Evolutionary conservation across 1,140 invertebrate genomes (phyloP), one percentile per base, ranked within the genome.

Genomic region (Catajapyx aquilonaris): DNA sequence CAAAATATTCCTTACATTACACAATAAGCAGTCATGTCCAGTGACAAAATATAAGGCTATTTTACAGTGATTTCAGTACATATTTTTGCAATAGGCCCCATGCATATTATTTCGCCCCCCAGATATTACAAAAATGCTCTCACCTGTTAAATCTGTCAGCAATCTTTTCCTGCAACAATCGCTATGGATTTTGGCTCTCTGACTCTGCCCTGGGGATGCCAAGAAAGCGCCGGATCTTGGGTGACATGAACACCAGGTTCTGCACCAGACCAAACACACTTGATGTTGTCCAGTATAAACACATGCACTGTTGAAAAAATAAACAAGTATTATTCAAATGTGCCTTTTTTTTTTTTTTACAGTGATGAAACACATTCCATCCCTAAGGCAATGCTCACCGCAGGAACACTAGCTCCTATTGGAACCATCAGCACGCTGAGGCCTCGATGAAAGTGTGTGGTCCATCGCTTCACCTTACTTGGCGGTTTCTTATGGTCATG

Each of bases 221-320:
- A 41, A 66, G 56, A 11, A 65, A 53, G 45, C 73, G 62, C 50
- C 69, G 68, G 9, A 84, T 45, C 43, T 60, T 62, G 20, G 80
- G 80, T 18, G 76, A 75, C 21, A 78, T 53, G 2, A 85, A 53
- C 2, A 71, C 33, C 22, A 85, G 46, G 57, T 77, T 81, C 54
- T 87, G 81, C 0, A 61, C 44, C 13, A 86, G 47, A 11, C 76
- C 76, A 57, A 66, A 74, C 1, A 60, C 48, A 56, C 76, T 81
- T 17, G 81, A 86, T 16, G 72, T 72, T 2, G 71, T 57, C 83
- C 83, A 88, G 54, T 85, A 88, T 15, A 81, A 57, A 35, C 64
- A 66, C 44, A 85, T 58, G 47, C 71, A 71, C 72, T 76, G 47
- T 7, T 9, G 13, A 61, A 56, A 50, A 43, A 41, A 42, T 44